A percentile compares a stretch with the other conserved stretches of the same genome.
phyloP scores from a whole-genome alignment of 35 echinoderm and acorn worm genomes.

The Apostichopus californicus region DNA sequence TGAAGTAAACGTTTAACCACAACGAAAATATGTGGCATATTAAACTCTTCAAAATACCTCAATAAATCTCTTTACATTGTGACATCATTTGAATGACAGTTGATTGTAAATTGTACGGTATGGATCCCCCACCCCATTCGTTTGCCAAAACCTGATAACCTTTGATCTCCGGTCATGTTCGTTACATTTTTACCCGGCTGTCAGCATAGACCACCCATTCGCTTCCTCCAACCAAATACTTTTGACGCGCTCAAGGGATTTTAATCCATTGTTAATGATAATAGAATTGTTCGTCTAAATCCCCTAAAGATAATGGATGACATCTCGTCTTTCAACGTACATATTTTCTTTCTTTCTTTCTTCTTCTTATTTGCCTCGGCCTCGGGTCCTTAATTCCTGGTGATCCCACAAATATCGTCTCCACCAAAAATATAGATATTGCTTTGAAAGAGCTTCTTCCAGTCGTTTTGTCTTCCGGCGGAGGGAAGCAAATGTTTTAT shows the following conservation, averaged over 20 bases:
- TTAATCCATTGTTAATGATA: neutral
- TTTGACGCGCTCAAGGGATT: neutral
- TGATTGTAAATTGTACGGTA: no score
- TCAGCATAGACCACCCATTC: neutral
- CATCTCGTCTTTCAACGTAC: neutral
- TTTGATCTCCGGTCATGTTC: neutral
- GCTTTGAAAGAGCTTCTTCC: neutral
- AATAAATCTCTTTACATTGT: no score
- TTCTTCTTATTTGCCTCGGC: neutral
- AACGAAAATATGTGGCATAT: no score
- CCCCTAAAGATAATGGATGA: neutral
- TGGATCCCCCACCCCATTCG: neutral
- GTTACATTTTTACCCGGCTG: neutral
- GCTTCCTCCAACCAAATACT: neutral
- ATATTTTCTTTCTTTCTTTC: neutral
- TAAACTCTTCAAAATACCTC: no score
- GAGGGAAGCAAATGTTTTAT: neutral
- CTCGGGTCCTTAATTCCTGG: neutral
- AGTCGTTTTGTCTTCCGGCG: neutral
- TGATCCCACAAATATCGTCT: neutral
- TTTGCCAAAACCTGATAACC: neutral
- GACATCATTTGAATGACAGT: neutral
- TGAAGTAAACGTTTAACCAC: no score
- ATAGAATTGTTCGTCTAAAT: neutral
- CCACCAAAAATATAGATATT: neutral